Evolutionary conservation across 1,140 invertebrate genomes (phyloP).

Genomic region (Plutomurus gul): DNA sequence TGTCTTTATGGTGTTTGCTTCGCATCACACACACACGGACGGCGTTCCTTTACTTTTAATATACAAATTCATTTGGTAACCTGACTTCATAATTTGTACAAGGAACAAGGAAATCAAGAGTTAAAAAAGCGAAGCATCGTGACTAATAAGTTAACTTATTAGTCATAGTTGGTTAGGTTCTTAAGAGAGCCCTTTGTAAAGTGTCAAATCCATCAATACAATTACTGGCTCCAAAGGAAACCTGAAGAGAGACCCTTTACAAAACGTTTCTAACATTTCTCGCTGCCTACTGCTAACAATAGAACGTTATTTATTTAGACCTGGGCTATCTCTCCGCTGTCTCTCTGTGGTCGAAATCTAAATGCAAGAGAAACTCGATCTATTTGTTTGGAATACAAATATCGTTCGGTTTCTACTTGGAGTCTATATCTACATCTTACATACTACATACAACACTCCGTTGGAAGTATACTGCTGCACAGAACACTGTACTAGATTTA

Average conservation of each 20-base stretch:
- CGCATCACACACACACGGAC: no score
- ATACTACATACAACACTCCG: no score
- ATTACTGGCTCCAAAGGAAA: not conserved
- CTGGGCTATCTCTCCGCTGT: not conserved
- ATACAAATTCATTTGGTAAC: no score
- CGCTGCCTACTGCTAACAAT: no score
- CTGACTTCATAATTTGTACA: no score
- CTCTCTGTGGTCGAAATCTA: not conserved
- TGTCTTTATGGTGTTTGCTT: no score
- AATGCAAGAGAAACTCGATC: not conserved
- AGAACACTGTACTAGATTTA: no score
- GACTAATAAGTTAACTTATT: conserved; percentile 16
- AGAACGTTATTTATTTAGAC: not conserved
- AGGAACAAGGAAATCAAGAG: not conserved
- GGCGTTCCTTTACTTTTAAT: no score
- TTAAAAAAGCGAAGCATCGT: not conserved
- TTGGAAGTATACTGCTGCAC: no score
- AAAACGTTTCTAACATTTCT: no score
- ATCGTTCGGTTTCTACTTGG: not conserved
- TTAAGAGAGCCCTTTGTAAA: conserved; percentile 1
- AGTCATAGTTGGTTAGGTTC: not conserved
- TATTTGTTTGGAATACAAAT: not conserved
- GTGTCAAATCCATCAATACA: not conserved
- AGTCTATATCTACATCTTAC: no score
- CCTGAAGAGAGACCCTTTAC: no score